Base-by-base conservation (phyloP, 2,113 vertebrate species). In the Tichodroma muraria region DNA sequence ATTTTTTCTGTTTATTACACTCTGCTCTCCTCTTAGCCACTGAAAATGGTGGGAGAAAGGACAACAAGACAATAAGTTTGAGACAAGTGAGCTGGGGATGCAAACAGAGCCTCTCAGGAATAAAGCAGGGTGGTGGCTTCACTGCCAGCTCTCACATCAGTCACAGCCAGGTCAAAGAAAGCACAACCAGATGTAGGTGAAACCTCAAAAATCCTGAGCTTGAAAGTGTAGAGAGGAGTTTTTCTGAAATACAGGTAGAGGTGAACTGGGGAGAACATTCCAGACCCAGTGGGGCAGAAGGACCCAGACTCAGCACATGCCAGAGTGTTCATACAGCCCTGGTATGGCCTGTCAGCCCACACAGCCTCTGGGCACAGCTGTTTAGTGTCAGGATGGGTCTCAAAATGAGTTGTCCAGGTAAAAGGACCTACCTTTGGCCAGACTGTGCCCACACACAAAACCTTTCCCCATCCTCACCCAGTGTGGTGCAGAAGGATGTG, bases 301-400 rank as follows among this genome's bases (percentile, higher is more conserved):
- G 28, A 81, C 7, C 22, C 6, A 0, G 25, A 5, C 47, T 7
- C 11, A 49, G n/a, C 66, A 19, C 0, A 0, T 65, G 53, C 28
- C 63, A 80, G 59, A 83, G 89, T 63, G 35, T n/a, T n/a, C 76
- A 78, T 21, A 38, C 13, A 68, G 71, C 79, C 35, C 24, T 68
- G 53, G 30, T 24, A 14, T 31, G 44, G 42, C 42, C 25, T 0
- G 0, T 25, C 66, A 73, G 42, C 71, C 37, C 56, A 56, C 33
- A 54, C 6, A 64, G 1, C 44, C 31, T 49, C 73, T 76, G 57
- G 45, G 42, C 45, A 40, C n/a, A 82, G 45, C 31, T 82, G 7
- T 28, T 71, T 1, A 21, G 33, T 12, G 17, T 52, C 3, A 10
- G 21, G 53, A 25, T 28, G 15, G 47, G 30, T 25, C 57, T 85